Conservation (phyloP, 2,113 vertebrate genomes). For the Neodontobutis hainanensis region DNA sequence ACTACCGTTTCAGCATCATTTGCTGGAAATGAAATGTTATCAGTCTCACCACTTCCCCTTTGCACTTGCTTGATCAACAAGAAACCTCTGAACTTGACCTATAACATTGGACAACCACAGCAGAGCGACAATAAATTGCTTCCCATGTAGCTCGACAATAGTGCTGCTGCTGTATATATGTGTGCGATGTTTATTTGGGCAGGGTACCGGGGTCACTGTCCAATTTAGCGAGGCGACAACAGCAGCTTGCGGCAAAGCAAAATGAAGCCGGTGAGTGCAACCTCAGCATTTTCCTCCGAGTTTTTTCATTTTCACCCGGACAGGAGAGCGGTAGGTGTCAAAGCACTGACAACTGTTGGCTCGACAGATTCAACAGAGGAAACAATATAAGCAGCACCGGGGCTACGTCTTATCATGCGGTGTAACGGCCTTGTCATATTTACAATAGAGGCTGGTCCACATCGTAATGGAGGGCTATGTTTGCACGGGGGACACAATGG, state of each 20-base stretch:
- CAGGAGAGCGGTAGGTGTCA: slow-evolving; percentile 49
- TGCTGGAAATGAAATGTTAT: slow-evolving; percentile 39
- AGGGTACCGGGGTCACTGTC: slow-evolving; percentile 60
- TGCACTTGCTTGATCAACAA: slow-evolving; percentile 41
- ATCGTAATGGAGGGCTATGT: slow-evolving; percentile 51
- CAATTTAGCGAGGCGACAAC: slow-evolving; percentile 56
- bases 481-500: slow-evolving; percentile 55
- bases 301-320: slow-evolving; percentile 57
- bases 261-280: slow-evolving; percentile 31
- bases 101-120: slow-evolving; percentile 38
- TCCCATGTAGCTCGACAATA: slow-evolving; percentile 43
- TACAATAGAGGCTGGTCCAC: slow-evolving; percentile 39
- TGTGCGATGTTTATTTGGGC: slow-evolving; percentile 20
- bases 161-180: slow-evolving; percentile 10
- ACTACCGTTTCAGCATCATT: slow-evolving; percentile 30
- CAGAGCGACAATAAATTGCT: slow-evolving; percentile 54
- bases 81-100: slow-evolving; percentile 49
- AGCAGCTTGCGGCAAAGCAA: slow-evolving; percentile 40
- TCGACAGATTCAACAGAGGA: slow-evolving; percentile 44
- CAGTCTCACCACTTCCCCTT: slow-evolving; percentile 32
- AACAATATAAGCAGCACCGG: slow-evolving; percentile 26
- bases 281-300: slow-evolving; percentile 49
- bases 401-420: slow-evolving; percentile 33
- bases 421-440: slow-evolving; percentile 43
- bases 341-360: slow-evolving; percentile 58